phyloP scores from a whole-genome alignment of 2,113 vertebrate genomes.

The Clarias batrachus region DNA sequence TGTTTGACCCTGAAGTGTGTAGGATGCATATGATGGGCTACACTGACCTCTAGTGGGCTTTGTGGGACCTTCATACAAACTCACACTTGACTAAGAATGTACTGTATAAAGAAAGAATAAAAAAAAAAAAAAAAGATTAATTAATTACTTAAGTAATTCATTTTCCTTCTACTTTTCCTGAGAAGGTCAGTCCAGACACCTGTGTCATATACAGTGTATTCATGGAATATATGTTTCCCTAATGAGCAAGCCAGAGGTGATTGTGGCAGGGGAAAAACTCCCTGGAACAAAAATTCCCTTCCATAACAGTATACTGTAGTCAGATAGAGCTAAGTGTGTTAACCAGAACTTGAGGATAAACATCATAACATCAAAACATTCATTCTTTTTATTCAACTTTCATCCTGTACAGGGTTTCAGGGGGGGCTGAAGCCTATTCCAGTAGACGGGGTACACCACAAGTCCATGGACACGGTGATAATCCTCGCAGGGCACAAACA shows the following conservation, averaged over 20 bases:
- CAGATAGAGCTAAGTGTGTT: not conserved
- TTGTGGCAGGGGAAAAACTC: not conserved
- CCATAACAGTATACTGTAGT: not conserved
- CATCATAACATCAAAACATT: not conserved
- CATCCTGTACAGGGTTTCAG: too few relatives aligned
- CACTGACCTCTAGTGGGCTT: slow-evolving; percentile 32
- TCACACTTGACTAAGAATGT: not conserved
- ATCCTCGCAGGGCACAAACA: too few relatives aligned
- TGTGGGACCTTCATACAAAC: not conserved
- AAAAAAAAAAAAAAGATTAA: not conserved
- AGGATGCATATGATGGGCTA: not conserved
- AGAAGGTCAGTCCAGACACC: not conserved
- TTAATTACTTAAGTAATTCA: not conserved
- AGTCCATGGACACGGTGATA: too few relatives aligned
- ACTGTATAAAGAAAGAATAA: not conserved
- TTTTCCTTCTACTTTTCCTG: not conserved
- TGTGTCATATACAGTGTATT: too few relatives aligned
- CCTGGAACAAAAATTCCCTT: not conserved
- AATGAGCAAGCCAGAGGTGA: not conserved
- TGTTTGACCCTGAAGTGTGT: not conserved
- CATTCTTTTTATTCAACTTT: too few relatives aligned
- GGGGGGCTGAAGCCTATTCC: too few relatives aligned
- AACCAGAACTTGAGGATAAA: not conserved
- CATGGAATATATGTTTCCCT: not conserved
- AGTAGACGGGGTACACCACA: too few relatives aligned